Conservation (phyloP, 2,113 vertebrate genomes). For the Crocuta crocuta region DNA sequence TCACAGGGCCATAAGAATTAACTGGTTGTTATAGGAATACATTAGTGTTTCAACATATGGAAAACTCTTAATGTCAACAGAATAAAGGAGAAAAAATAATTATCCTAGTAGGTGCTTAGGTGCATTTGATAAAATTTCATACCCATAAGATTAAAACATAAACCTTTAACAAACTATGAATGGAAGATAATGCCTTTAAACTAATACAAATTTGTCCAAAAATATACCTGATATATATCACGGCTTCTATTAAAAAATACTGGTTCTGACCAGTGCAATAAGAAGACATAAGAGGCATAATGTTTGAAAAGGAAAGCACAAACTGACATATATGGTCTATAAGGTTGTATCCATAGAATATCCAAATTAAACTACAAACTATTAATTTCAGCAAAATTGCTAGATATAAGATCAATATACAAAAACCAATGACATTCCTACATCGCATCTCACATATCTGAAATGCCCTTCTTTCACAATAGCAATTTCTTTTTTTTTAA, state of each 20-base stretch:
- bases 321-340: not conserved
- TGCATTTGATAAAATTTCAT: slow-evolving; percentile 32
- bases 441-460: not conserved
- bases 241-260: slow-evolving; percentile 28
- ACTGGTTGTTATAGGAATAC: not conserved
- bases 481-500: not conserved
- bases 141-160: not conserved
- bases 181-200: slow-evolving; percentile 28
- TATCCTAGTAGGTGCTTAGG: not conserved
- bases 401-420: not conserved
- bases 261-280: not conserved
- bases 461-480: not conserved
- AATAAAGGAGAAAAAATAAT: not conserved
- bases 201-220: not conserved
- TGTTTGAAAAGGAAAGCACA: not conserved
- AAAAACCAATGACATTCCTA: not conserved
- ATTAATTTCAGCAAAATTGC: not conserved
- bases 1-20: not conserved
- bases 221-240: not conserved
- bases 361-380: not conserved
- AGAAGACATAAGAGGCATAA: not conserved
- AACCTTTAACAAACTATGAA: not conserved
- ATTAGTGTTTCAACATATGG: slow-evolving; percentile 19
- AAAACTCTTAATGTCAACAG: not conserved
- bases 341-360: not conserved